Evolutionary conservation across 2,797 vertebrate species (phyloP).

Genomic region (Anabacerthia variegaticeps): DNA sequence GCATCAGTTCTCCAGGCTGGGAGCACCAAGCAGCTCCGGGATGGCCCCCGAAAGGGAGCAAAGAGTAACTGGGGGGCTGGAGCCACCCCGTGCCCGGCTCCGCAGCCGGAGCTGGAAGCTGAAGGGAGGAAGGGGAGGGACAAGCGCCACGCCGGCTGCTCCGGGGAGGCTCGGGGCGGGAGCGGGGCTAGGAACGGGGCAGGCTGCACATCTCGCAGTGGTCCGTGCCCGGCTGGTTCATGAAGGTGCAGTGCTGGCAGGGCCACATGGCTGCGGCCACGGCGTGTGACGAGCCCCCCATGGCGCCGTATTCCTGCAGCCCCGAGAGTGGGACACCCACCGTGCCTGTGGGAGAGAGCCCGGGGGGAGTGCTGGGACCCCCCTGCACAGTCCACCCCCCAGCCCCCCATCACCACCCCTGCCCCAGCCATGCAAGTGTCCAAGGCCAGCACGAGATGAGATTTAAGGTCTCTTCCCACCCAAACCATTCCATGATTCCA

Average conservation of each 20-base stretch:
- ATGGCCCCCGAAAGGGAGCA: neutral
- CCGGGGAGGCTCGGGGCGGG: constrained; percentile 24
- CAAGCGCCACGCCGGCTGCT: constrained; percentile 36
- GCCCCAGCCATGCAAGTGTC: neutral
- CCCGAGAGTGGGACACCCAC: constrained; percentile 89
- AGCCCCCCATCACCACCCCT: neutral
- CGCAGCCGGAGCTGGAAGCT: neutral
- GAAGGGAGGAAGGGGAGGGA: constrained; percentile 2
- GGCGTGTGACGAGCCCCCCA: constrained; percentile 81
- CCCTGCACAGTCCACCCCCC: rapidly evolving
- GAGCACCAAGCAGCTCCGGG: neutral
- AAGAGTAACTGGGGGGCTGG: neutral
- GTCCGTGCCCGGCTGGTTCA: constrained; percentile 97
- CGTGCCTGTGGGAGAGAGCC: constrained; percentile 80
- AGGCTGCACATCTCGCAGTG: constrained; percentile 99
- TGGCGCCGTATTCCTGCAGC: constrained; percentile 87
- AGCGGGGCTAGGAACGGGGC: constrained; percentile 84
- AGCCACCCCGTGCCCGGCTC: constrained; percentile 9
- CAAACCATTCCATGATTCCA: neutral
- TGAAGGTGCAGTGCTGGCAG: constrained; percentile 98
- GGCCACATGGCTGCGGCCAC: constrained; percentile 91
- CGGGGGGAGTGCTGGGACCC: neutral
- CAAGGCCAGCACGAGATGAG: neutral
- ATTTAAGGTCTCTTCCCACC: neutral
- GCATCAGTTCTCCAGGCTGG: neutral